Evolutionary conservation across 2,888 invertebrate genomes (phyloP).

Genomic region (Chloromyia formosa): DNA sequence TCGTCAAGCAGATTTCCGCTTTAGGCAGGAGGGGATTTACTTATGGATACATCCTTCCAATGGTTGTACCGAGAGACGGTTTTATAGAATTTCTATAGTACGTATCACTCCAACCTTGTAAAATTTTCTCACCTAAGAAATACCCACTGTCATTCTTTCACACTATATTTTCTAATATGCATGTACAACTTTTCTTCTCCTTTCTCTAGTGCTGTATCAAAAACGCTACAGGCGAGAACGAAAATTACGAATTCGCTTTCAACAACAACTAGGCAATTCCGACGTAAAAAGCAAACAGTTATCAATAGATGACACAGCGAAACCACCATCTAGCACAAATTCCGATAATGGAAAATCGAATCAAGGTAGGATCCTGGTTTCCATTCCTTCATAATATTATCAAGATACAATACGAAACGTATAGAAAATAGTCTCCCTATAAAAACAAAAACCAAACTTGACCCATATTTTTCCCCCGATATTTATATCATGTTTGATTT

Average conservation of each 20-base stretch:
- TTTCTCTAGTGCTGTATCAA: slow-evolving; percentile 83
- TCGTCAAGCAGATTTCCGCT: no score
- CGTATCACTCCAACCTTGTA: no score
- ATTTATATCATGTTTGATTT: neutral
- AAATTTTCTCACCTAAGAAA: no score
- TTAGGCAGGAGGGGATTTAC: no score
- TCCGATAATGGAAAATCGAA: slow-evolving; percentile 81
- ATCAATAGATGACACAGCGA: slow-evolving; percentile 78
- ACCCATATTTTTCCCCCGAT: no score
- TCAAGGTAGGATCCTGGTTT: slow-evolving; percentile 69
- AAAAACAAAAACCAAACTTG: no score
- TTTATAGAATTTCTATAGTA: no score
- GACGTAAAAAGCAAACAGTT: slow-evolving; percentile 83
- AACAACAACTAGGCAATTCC: slow-evolving; percentile 79
- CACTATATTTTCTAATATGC: no score
- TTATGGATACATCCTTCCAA: no score
- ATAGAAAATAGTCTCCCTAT: no score
- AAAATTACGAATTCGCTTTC: slow-evolving; percentile 81
- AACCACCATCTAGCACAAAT: slow-evolving; percentile 70
- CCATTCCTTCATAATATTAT: neutral
- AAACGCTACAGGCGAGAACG: slow-evolving; percentile 90
- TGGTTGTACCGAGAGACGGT: no score
- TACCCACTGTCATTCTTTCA: no score
- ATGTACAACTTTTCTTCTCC: slow-evolving; percentile 16
- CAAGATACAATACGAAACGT: neutral